Conservation (phyloP, 1,140 invertebrate species). For the Steinernema khuongi region DNA sequence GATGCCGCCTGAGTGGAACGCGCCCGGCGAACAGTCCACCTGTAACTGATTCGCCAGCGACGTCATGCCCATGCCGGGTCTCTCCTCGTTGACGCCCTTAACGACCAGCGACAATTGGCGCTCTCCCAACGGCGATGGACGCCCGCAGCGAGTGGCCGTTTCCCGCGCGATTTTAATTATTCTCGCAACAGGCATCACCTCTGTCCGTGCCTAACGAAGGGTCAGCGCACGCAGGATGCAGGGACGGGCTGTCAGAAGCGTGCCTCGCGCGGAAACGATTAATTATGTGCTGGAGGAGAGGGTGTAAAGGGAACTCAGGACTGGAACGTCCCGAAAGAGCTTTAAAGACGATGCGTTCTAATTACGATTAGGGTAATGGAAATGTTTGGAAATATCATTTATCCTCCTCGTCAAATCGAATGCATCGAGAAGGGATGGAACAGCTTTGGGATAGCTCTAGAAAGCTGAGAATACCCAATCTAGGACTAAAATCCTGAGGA, state of each 20-base stretch:
- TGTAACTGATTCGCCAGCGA: conserved; percentile 8
- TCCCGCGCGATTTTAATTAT: conserved; percentile 15
- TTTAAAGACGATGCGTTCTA: background rate
- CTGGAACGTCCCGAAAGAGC: background rate
- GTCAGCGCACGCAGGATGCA: background rate
- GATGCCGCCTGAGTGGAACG: background rate
- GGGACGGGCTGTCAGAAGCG: background rate
- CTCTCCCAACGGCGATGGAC: background rate
- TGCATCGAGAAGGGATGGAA: too few relatives aligned
- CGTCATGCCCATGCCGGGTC: background rate
- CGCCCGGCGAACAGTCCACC: background rate
- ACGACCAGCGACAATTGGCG: background rate
- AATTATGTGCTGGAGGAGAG: too few relatives aligned
- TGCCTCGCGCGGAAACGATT: background rate
- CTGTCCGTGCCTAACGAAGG: background rate
- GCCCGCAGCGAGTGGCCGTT: too few relatives aligned
- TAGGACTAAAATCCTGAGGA: too few relatives aligned
- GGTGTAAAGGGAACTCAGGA: background rate
- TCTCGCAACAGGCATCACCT: conserved; percentile 6
- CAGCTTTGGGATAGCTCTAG: too few relatives aligned
- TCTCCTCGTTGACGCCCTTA: background rate
- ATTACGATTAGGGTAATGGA: background rate
- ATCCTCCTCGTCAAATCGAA: too few relatives aligned
- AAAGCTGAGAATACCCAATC: too few relatives aligned
- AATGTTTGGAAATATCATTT: too few relatives aligned